phyloP scores from a whole-genome alignment of 2,113 vertebrate species.

The Protobothrops flavoviridis region DNA sequence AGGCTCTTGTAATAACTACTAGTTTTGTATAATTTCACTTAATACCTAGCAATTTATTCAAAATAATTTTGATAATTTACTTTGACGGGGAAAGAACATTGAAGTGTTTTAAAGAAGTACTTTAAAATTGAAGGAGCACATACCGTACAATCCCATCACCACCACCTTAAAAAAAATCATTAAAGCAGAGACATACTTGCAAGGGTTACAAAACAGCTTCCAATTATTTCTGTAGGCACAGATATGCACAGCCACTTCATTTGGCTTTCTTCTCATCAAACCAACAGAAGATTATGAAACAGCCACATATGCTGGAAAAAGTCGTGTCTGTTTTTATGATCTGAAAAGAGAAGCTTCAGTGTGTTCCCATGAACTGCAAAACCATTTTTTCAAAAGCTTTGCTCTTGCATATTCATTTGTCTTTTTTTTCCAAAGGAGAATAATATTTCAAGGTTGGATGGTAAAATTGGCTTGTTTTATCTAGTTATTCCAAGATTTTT shows the following conservation, averaged over 20 bases:
- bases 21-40: not conserved
- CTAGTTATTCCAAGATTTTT: not conserved
- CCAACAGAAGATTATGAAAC: not conserved
- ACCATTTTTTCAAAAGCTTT: not conserved
- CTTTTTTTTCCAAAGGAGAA: not conserved
- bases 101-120: not conserved
- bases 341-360: not conserved
- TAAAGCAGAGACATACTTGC: not conserved
- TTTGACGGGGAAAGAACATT: not conserved
- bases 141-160: not conserved
- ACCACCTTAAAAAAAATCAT: not conserved
- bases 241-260: not conserved
- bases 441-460: not conserved
- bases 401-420: not conserved
- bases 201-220: not conserved
- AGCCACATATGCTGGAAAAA: not conserved
- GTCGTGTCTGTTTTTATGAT: not conserved
- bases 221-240: not conserved
- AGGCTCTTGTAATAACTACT: not conserved
- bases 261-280: not conserved
- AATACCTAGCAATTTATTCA: not conserved
- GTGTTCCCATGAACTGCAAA: not conserved
- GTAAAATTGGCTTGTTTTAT: not conserved
- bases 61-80: not conserved
- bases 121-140: not conserved